These are phyloP conservation scores for Origma solitaria DNA, from an alignment of 2,113 vertebrate species.

Conservation along the genomic window DNA sequence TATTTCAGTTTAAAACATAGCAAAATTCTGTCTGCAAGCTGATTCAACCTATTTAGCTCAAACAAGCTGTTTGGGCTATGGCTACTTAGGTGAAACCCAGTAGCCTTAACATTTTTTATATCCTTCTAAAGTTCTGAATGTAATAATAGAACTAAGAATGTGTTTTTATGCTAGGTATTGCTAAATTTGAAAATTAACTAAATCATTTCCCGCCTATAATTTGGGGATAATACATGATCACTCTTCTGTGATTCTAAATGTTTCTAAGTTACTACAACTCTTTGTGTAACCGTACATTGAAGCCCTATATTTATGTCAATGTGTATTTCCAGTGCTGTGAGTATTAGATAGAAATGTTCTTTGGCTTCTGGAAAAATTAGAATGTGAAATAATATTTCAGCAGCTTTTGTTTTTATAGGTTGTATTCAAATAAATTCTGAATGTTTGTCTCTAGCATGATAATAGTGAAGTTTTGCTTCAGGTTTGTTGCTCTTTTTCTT, in stretches of 20 bases:
- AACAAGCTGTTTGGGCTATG: neutral
- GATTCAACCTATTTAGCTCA: neutral
- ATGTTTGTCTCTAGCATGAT: neutral
- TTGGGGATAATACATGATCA: neutral
- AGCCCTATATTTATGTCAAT: neutral
- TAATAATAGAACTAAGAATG: neutral
- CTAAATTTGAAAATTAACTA: neutral
- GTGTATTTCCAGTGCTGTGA: neutral
- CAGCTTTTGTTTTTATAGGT: neutral
- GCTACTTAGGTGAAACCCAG: neutral
- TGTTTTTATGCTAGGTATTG: neutral
- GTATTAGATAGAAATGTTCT: neutral
- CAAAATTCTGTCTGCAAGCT: neutral
- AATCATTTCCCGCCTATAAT: rapidly evolving
- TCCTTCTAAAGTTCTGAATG: neutral
- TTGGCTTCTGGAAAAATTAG: neutral
- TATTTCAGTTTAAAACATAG: neutral
- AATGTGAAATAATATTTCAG: neutral
- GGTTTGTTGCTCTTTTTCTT: neutral
- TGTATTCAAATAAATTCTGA: neutral
- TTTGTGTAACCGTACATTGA: neutral
- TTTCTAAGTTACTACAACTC: neutral
- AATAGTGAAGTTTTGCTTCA: neutral
- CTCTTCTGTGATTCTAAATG: neutral
- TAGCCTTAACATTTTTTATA: neutral